Conservation (phyloP, 2,113 vertebrate genomes). For the Tenrec ecaudatus region DNA sequence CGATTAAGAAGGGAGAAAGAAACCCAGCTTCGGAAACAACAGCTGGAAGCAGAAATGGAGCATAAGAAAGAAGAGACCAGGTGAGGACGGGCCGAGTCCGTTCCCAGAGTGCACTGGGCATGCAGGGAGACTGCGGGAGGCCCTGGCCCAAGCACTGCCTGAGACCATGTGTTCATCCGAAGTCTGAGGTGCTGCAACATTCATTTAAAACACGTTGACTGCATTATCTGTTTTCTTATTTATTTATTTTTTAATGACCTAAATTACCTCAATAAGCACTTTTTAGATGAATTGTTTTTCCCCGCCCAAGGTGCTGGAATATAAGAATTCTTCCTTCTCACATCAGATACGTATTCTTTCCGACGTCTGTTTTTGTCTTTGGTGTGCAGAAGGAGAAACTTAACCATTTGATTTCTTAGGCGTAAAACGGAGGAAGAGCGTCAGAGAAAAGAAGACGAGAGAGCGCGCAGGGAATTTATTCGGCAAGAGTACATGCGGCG, state of each 20-base stretch:
- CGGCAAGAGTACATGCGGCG: constrained; percentile 97
- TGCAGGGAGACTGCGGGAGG: not conserved
- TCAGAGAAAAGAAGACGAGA: constrained; percentile 96
- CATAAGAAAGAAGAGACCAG: constrained; percentile 97
- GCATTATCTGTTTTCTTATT: not conserved
- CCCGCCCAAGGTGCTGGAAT: not conserved
- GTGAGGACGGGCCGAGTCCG: constrained; percentile 80
- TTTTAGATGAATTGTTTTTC: not conserved
- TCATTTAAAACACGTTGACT: not conserved
- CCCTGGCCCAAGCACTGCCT: not conserved
- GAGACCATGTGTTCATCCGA: not conserved
- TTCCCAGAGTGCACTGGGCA: not conserved
- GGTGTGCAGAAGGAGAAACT: constrained; percentile 23
- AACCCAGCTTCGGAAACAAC: constrained; percentile 94
- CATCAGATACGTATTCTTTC: not conserved
- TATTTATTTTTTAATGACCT: not conserved
- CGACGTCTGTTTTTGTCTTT: not conserved
- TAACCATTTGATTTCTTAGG: constrained; percentile 83
- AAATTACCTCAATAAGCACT: not conserved
- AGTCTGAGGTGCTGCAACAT: not conserved
- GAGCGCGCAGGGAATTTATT: constrained; percentile 95
- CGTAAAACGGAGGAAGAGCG: constrained; percentile 98
- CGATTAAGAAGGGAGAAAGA: constrained; percentile 95
- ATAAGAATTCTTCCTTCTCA: not conserved
- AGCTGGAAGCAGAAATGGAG: constrained; percentile 94